These are phyloP conservation scores for Scaptomyza polygonia DNA, from an alignment of 2,888 invertebrate genomes.

Conservation along the genomic window DNA sequence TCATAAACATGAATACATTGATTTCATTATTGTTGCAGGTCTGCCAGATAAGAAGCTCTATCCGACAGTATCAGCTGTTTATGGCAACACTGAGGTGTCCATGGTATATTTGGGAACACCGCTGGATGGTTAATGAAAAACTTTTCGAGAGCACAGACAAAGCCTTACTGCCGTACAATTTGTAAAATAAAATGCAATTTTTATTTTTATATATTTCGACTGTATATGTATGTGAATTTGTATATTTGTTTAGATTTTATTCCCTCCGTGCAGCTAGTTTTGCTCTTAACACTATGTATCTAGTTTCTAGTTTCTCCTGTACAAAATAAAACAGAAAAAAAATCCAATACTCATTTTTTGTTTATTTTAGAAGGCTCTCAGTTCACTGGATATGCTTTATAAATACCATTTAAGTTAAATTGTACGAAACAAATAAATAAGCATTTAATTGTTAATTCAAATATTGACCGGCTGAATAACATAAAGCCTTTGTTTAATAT, in stretches of 20 bases:
- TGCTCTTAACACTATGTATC: constrained; percentile 10
- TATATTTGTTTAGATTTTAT: constrained; percentile 40
- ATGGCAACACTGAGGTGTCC: constrained; percentile 99
- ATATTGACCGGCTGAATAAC: constrained; percentile 41
- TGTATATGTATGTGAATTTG: constrained; percentile 10
- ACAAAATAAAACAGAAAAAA: constrained; percentile 46
- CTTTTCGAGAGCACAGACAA: constrained; percentile 29
- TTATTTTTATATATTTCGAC: constrained; percentile 22
- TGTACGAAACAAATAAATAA: constrained; percentile 56
- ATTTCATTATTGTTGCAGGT: constrained; percentile 85
- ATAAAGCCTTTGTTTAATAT: too few species aligned
- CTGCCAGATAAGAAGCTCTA: constrained; percentile 96
- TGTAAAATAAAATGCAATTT: constrained; percentile 52
- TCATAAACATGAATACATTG: too few species aligned
- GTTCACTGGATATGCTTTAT: constrained; percentile 28
- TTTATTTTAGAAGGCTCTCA: constrained; percentile 62
- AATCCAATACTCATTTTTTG: constrained; percentile 38
- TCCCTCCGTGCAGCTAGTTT: constrained; percentile 34
- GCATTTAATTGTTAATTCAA: constrained; percentile 43
- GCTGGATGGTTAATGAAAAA: constrained; percentile 92
- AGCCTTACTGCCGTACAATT: constrained; percentile 70
- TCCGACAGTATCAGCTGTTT: constrained; percentile 98
- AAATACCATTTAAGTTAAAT: constrained; percentile 42
- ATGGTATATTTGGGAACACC: constrained; percentile 99
- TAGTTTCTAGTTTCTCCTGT: constrained; percentile 60